Conservation (phyloP, 2,797 vertebrate genomes). For the Artibeus lituratus region DNA sequence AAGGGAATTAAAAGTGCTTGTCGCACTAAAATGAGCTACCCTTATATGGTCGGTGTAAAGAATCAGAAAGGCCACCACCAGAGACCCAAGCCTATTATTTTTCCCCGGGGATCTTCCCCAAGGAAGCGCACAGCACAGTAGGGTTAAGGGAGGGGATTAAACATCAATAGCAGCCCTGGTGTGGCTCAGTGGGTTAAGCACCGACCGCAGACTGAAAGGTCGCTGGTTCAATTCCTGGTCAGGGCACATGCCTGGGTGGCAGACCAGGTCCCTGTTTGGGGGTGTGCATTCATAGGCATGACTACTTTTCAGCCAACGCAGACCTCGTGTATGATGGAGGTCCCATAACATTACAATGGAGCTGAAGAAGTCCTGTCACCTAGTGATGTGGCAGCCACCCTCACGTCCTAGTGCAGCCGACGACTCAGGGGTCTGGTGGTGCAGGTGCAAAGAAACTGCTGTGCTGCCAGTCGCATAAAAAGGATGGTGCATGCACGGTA, state of each 20-base stretch:
- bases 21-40: not conserved
- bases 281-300: not conserved
- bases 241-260: no score
- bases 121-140: not conserved
- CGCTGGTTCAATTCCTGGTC: not conserved
- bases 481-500: no score
- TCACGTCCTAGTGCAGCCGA: accelerated
- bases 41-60: not conserved
- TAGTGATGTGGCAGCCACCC: no score
- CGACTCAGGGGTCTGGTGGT: not conserved
- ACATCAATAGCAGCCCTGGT: not conserved
- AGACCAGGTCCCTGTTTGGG: not conserved
- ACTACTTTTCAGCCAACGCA: accelerated
- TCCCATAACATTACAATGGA: no score
- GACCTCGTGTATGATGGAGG: not conserved
- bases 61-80: not conserved
- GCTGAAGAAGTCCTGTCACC: not conserved
- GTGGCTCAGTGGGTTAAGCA: not conserved
- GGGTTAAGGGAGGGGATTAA: not conserved
- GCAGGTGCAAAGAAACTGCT: not conserved
- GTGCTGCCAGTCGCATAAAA: accelerated
- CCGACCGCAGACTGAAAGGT: not conserved
- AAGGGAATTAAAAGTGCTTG: not conserved
- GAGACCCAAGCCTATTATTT: not conserved
- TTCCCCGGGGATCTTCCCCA: not conserved